Evolutionary conservation across 2,888 invertebrate species (phyloP), one percentile per base, ranked within the genome.

Genomic region (Dasypogon diadema): DNA sequence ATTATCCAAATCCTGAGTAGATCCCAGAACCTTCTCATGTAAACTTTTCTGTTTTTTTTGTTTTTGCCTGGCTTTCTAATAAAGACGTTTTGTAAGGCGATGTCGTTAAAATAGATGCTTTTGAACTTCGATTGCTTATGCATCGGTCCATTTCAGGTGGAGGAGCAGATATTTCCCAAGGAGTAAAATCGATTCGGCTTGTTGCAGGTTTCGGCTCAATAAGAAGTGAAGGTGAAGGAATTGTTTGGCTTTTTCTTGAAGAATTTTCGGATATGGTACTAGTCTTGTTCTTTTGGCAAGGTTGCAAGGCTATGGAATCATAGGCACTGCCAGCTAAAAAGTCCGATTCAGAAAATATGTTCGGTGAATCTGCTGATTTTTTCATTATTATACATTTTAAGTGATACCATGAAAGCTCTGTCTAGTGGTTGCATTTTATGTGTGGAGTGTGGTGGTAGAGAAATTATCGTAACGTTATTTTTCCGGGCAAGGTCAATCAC

Each of bases 341-440:
- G 74, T 78, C 76, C 68, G 78, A 60, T 60, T 79, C 78, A 6
- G 26, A 56, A 34, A 77, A 78, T 54, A 79, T 74, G 22, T 76
- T 70, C 24, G 10, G 54, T 76, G 63, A 77, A 78, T 16, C 63
- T 26, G 51, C 77, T 75, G 26, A 77, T 74, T 75, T 77, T 72
- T 12, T 79, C 77, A 54, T 55, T 77, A 46, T 78, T 78, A 21
- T 76, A 78, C 6, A 24, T 75, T 74, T 78, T 79, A 30, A 79
- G 60, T 48, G 77, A 76, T 18, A 73, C 76, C 76, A 79, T 79
- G 63, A 79, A 77, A 22, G 75, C 63, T 58, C 76, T 76, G 26
- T 78, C 77, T 8, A 79, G 73, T 2, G 77, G 60, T 26, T 75
- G 75, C 75, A 75, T 63, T 14, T 76, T 76, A 14, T 76, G 76